Base-by-base conservation (phyloP, 1,140 invertebrate species). In the Bactericera cockerelli region DNA sequence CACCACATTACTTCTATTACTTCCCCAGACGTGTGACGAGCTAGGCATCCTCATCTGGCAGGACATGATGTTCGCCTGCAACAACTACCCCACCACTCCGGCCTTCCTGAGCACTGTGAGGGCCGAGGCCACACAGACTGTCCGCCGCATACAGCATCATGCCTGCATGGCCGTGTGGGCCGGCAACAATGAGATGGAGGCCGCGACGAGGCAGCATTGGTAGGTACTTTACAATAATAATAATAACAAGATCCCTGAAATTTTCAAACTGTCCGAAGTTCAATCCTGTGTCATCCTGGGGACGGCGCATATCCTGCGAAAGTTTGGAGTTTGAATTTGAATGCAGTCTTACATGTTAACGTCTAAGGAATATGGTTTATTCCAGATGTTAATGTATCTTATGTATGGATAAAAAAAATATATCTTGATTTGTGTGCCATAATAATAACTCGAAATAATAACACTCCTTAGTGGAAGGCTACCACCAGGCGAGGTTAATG, bases 121-220 rank as follows among this genome's bases (percentile, higher is more conserved):
- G 28, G 68, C 71, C 19, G 97, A 99, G 78, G 75, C 97, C 6
- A 72, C 72, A 22, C 84, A 95, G 67, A 93, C 95, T 71, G 79
- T 94, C 1, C 74, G 80, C 60, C 76, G 93, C 58, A 72, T 99
- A 4, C 86, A 91, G 62, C 79, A 89, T 70, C 93, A 98, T 74
- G 79, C 94, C 0, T 91, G 86, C 57, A 81, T 99, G 53, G 82
- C 89, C 0, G 64, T 96, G 0, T 91, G 90, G 84, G 87, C 92
- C 13, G 93, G 89, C 2, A 99, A 98, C 70, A 99, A 99, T 72
- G 96, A 99, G 74, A 98, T 98, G 70, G 95, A 99, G 77, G 84
- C 80, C 24, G 93, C 90, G 0, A 70, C 98, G 1, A 76, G 80
- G 39, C 80, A 80, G 31, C 84, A 92, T 68, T 95, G 92, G 92